Evolutionary conservation across 37 sponge, comb jelly and placozoan genomes (phyloP).

Genomic region (Theonella swinhoei): DNA sequence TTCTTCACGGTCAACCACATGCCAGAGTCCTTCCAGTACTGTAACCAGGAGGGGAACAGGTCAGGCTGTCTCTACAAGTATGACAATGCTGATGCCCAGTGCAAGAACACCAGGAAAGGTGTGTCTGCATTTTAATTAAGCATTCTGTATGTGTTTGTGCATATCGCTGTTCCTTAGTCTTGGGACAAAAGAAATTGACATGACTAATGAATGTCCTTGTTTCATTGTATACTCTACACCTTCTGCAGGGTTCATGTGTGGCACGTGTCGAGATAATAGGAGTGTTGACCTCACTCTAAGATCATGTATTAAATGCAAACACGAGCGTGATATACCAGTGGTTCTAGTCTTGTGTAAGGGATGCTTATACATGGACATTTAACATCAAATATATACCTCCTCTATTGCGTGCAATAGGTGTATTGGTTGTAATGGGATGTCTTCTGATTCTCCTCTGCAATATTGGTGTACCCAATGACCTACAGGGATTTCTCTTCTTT

Average conservation of each 20-base stretch:
- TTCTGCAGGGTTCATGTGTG: slow-evolving; percentile 49
- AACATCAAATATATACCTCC: too few species aligned
- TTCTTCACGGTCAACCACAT: slow-evolving; percentile 2
- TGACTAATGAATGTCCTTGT: too few species aligned
- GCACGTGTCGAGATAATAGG: slow-evolving; percentile 4
- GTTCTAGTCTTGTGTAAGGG: too few species aligned
- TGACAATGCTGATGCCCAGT: slow-evolving; percentile 42
- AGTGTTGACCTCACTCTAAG: slow-evolving; percentile 24
- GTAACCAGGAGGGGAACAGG: slow-evolving; percentile 10
- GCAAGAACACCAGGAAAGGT: slow-evolving; percentile 32
- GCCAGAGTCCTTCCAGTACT: slow-evolving; percentile 31
- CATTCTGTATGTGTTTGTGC: too few species aligned
- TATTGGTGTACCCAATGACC: slow-evolving; percentile 54
- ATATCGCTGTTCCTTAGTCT: too few species aligned
- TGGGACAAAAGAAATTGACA: too few species aligned
- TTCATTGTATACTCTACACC: too few species aligned
- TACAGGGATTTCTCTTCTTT: slow-evolving; percentile 54
- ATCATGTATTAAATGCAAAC: too few species aligned
- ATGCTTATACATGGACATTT: too few species aligned
- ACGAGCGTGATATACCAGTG: too few species aligned
- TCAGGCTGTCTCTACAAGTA: slow-evolving; percentile 53
- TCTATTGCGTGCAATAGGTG: slow-evolving; percentile 15
- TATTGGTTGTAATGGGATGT: background rate
- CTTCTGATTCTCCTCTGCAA: slow-evolving; percentile 39
- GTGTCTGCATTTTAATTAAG: too few species aligned